Base-by-base conservation (phyloP, 1,140 invertebrate species). In the Euwallacea fornicatus region DNA sequence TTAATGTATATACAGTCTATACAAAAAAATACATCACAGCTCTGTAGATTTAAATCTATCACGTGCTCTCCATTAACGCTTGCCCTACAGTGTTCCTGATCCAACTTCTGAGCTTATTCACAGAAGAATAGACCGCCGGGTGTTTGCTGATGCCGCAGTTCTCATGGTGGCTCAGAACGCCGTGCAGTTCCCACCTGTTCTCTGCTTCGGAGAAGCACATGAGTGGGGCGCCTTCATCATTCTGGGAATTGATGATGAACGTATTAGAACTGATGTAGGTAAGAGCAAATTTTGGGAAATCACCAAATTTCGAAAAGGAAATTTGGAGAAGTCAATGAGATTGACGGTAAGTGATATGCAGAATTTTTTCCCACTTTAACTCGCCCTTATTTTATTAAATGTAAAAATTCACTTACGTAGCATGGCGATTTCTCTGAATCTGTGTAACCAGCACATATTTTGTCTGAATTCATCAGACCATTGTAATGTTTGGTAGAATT, bases 191-290 rank as follows among this genome's bases (percentile, higher is more conserved):
- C 87, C 87, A 89, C 64, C 80, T 80, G 44, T 81, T 83, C 1
- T 75, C 74, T 9, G 79, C 80, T 58, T 87, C 85, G 43, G 80
- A 85, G 71, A 84, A 81, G 73, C 88, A 89, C 85, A 89, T 88
- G 46, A 89, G 75, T 13, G 88, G 87, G 7, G 87, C 85, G 54
- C 88, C 88, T 81, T 88, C 86, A 76, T 89, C 87, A 74, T 88
- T 88, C 88, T 89, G 71, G 71, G 84, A 83, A 68, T 73, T 41
- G 21, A 33, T 33, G 21, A 69, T 74, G 74, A 74, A 75, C 11
- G 42, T 9, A 55, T 55, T 61, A 59, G 41, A 55, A 54, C 43
- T 10, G 75, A 50, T 54, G 2, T 58, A 16, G 61, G 42, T 41
- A n/a, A 50, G 44, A 46, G 54, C 50, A 66, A 61, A 64, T 55